These are phyloP conservation scores for Brotula barbata DNA, from an alignment of 2,797 vertebrate species.

Conservation along the genomic window DNA sequence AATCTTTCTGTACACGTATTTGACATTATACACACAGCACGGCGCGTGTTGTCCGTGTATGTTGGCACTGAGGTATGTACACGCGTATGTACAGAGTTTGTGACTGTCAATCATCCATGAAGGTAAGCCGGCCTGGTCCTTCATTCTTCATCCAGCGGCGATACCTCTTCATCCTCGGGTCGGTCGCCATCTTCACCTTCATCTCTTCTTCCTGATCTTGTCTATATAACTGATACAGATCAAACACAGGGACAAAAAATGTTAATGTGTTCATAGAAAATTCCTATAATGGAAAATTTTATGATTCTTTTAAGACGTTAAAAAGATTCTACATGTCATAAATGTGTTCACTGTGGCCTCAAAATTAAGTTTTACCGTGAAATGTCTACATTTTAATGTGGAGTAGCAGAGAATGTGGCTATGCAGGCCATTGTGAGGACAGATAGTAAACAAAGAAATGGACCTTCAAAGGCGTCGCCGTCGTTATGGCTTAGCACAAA, in stretches of 20 bases:
- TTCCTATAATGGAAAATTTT: no score
- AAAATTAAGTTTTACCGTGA: no score
- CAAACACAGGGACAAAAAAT: not conserved
- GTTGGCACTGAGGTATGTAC: constrained; percentile 48
- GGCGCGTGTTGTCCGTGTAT: constrained; percentile 11
- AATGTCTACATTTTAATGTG: no score
- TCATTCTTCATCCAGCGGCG: constrained; percentile 97
- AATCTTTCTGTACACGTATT: constrained; percentile 38
- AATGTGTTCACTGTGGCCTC: no score
- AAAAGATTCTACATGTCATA: no score
- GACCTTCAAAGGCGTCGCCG: no score
- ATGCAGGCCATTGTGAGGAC: no score
- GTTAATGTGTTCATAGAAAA: not conserved
- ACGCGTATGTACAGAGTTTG: not conserved
- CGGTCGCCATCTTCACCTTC: constrained; percentile 92
- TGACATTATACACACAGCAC: constrained; percentile 24
- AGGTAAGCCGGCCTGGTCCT: constrained; percentile 91
- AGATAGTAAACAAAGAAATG: no score
- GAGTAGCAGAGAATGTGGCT: no score
- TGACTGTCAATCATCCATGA: constrained; percentile 86
- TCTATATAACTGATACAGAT: constrained; percentile 80
- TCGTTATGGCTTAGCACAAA: no score
- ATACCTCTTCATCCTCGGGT: constrained; percentile 94
- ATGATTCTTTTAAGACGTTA: no score
- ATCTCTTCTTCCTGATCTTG: constrained; percentile 93